Evolutionary conservation across 2,888 invertebrate genomes (phyloP).

Genomic region (Silvanus unidentatus): DNA sequence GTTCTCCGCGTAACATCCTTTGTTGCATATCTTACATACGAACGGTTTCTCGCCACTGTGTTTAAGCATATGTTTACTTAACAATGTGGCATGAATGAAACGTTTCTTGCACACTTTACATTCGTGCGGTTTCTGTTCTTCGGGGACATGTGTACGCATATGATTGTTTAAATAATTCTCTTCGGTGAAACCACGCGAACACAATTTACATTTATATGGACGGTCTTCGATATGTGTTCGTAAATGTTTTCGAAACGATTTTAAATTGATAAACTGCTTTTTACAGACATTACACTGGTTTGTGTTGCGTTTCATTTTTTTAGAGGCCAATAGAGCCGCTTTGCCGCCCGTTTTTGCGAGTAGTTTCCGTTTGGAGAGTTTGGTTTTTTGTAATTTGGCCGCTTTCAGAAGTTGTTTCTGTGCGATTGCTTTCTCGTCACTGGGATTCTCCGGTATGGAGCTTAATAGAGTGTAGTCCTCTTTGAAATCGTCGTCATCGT

Average conservation of each 20-base stretch:
- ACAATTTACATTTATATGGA: conserved; percentile 44
- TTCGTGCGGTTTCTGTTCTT: conserved; percentile 47
- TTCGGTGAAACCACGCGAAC: conserved; percentile 44
- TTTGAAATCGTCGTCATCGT: conserved; percentile 39
- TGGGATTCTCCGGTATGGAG: conserved; percentile 30
- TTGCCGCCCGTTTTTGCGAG: conserved; percentile 33
- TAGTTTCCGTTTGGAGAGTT: conserved; percentile 39
- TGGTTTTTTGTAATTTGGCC: conserved; percentile 39
- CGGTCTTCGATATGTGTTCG: conserved; percentile 47
- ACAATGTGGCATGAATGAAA: conserved; percentile 46
- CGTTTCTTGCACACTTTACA: conserved; percentile 47
- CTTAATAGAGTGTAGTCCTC: conserved; percentile 35
- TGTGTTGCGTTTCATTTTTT: conserved; percentile 39
- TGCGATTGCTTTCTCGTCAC: conserved; percentile 43
- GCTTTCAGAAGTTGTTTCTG: conserved; percentile 44
- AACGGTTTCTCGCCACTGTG: conserved; percentile 48
- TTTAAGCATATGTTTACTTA: conserved; percentile 47
- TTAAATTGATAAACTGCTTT: conserved; percentile 45
- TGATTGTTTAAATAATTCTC: conserved; percentile 47
- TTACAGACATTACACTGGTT: conserved; percentile 47
- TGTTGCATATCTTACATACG: conserved; percentile 46
- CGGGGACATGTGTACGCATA: conserved; percentile 40
- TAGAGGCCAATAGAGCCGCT: conserved; percentile 28
- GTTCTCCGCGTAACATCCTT: conserved; percentile 45
- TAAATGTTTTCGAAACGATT: conserved; percentile 46